Evolutionary conservation across 2,888 invertebrate genomes (phyloP), one percentile per base, ranked within the genome.

Genomic region (Drosophila melanosoma): DNA sequence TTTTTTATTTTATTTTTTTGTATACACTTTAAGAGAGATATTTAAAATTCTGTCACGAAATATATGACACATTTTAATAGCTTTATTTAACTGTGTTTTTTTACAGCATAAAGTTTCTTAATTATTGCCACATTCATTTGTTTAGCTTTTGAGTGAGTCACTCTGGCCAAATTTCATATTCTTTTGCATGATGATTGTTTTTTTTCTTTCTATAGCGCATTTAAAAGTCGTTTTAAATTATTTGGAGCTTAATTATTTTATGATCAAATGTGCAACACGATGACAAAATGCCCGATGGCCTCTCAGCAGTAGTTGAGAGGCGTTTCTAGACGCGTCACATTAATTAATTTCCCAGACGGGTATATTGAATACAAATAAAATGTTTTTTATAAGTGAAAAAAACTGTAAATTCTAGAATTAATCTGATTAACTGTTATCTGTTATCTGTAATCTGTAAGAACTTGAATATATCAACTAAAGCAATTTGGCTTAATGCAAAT

Each of bases 281-380:
- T 66, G 75, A 63, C 70, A 76, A 59, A 32, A 8, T 49, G 66
- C 23, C 40, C 52, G 70, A 75, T 33, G 65, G 74, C 60, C 74
- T 69, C 45, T 69, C 45, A 23, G 38, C 20, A 35, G 29, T n/a
- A 63, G 51, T n/a, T 32, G 49, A 26, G 15, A 69, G 62, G 74
- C 74, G 58, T 68, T 38, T 40, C 53, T 53, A 33, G 10, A 36
- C 32, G 32, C 49, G n/a, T 8, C 40, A 49, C 12, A 17, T n/a
- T 49, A 32, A 10, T 7, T 45, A 6, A 23, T 36, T 10, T 6
- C 10, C 1, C 17, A 17, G 5, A 2, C 1, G 23, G 15, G 5
- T 35, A 23, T 36, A 20, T 15, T 6, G 0, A 10, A 17, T 32
- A 20, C 52, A 20, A 12, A 3, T 6, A 3, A 42, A 4, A 45